Percentiles rank a stretch among this genome's conserved stretches.
Evolutionary conservation across 2,113 vertebrate genomes (phyloP).

Genomic region (Lampris megalopsis): DNA sequence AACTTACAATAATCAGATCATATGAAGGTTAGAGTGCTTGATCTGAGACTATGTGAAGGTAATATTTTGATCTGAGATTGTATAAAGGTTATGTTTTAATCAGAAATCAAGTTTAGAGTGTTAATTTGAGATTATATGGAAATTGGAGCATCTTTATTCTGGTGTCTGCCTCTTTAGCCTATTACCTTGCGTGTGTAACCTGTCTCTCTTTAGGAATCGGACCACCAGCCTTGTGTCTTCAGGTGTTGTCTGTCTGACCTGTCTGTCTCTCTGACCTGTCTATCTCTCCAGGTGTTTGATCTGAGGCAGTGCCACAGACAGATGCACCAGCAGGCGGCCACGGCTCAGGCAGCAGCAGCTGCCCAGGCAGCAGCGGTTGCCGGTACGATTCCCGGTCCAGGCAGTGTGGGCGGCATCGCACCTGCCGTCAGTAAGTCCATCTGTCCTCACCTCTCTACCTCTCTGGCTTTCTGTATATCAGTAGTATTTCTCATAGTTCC

Average conservation of each 20-base stretch:
- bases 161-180: background rate
- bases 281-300: conserved; percentile 80
- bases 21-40: too few species aligned
- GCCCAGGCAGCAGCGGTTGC: conserved; percentile 76
- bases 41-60: too few species aligned
- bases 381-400: conserved; percentile 77
- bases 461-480: background rate
- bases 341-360: conserved; percentile 74
- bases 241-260: background rate
- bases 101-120: too few species aligned
- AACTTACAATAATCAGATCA: too few species aligned
- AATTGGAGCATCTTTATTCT: too few species aligned
- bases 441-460: background rate
- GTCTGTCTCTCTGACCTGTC: conserved; percentile 6
- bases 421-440: conserved; percentile 79
- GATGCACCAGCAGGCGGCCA: conserved; percentile 87
- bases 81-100: too few species aligned
- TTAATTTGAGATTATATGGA: too few species aligned
- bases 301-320: conserved; percentile 87
- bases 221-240: background rate
- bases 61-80: too few species aligned
- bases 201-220: background rate
- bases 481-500: background rate
- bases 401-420: conserved; percentile 77
- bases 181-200: background rate